Conservation (phyloP, 2,113 vertebrate species). For the Centropristis striata region DNA sequence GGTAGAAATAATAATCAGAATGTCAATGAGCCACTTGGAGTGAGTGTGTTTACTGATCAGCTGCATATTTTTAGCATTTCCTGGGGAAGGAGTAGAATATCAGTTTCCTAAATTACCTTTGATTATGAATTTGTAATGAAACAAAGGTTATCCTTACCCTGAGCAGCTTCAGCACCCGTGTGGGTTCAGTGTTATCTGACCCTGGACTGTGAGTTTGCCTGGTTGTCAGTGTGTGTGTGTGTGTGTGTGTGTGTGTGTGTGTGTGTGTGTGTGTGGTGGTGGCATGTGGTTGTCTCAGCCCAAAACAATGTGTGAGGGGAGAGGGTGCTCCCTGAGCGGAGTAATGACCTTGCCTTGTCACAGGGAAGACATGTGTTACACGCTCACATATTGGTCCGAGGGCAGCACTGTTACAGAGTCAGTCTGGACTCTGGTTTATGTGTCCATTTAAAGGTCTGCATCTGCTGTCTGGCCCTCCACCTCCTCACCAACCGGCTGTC, state of each 20-base stretch:
- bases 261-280: too few species aligned
- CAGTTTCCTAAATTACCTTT: slow-evolving; percentile 5
- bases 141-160: neutral
- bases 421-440: slow-evolving; percentile 69
- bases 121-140: slow-evolving; percentile 28
- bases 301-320: slow-evolving; percentile 60
- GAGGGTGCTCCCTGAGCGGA: slow-evolving; percentile 28
- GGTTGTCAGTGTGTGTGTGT: slow-evolving; percentile 28
- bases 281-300: slow-evolving; percentile 53
- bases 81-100: neutral
- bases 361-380: slow-evolving; percentile 65
- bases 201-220: slow-evolving; percentile 12
- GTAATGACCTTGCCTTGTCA: slow-evolving; percentile 75
- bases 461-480: slow-evolving; percentile 64
- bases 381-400: slow-evolving; percentile 49
- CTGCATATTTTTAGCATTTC: slow-evolving; percentile 30
- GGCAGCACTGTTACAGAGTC: slow-evolving; percentile 47
- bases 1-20: slow-evolving; percentile 70
- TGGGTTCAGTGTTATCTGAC: slow-evolving; percentile 1
- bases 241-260: too few species aligned
- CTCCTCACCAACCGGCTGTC: slow-evolving; percentile 44
- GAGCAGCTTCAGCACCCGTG: neutral
- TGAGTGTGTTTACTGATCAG: slow-evolving; percentile 61
- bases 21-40: slow-evolving; percentile 60
- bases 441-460: slow-evolving; percentile 71